Evolutionary conservation across 1,140 invertebrate genomes (phyloP), one percentile per base, ranked within the genome.

Genomic region (Nasonia giraulti): DNA sequence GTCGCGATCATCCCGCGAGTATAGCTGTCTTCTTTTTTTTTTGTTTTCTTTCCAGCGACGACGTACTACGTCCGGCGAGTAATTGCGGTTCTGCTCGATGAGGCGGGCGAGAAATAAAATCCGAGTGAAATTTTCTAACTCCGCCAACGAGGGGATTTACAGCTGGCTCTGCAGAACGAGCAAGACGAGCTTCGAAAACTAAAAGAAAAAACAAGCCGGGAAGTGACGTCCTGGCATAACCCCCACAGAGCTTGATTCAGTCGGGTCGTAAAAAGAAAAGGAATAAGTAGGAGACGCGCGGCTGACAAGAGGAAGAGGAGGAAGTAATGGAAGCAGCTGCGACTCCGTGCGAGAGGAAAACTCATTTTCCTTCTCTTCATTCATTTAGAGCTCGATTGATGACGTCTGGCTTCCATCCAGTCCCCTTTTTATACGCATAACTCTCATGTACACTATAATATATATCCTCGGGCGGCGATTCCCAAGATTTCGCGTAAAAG

Each of bases 321-420:
- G 14, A 55, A 55, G 17, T 55, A 55, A 55, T 55, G 12, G n/a
- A 31, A 23, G 68, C 27, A 71, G 11, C 69, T 71, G 73, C 37
- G 17, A 20, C 14, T 75, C 20, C 12, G 20, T 37, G 73, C 7
- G 37, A 27, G 27, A 27, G 27, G 8, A 75, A n/a, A 75, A 75
- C 73, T 75, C 73, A 44, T 75, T 75, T 75, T 75, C 7, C 0
- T 44, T 37, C 31, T 40, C 27, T 37, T 74, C 33, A 74, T 74
- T 74, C 27, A 31, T 37, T 74, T 74, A 37, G 31, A 6, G 12
- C 27, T 74, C 31, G 71, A 74, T 74, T 33, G 12, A 74, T 31
- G 27, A 23, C 71, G 14, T 12, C 71, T 74, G 5, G 33, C 40
- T 20, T 75, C 73, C 3, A 10, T 40, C 20, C 33, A 17, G 14